Evolutionary conservation across 2,797 vertebrate genomes (phyloP), one percentile per base, ranked within the genome.

Genomic region (Myotis myotis): DNA sequence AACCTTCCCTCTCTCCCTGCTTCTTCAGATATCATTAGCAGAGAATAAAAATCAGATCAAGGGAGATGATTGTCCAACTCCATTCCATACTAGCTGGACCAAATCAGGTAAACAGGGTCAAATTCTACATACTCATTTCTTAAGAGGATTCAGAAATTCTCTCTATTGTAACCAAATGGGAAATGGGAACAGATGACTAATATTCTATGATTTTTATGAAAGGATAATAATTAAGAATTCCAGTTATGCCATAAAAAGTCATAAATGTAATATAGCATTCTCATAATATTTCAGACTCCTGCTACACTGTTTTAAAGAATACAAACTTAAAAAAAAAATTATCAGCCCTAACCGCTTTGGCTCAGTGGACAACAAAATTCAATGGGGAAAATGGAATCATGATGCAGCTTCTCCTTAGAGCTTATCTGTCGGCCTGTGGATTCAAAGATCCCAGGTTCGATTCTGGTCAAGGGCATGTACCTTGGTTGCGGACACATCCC

Each of bases 111-210:
- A 68, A 88, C 20, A 66, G 20, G 51, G 19, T 81, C 44, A 70
- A 90, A 36, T 70, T 90, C 57, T 88, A 3, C 30, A 15, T 19
- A 86, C 22, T 94, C 22, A 64, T 47, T 70, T 93, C 62, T 79
- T 79, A 91, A 62, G 28, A 68, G 4, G 44, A 80, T 71, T 96
- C 80, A 84, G 44, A 90, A 95, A 82, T 89, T 92, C 53, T 83
- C 79, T n/a, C 41, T 89, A 23, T 64, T 55, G 25, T 30, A 95
- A 86, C 53, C 47, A 68, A 89, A 12, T 20, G 20, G 62, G 11
- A 68, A 89, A 15, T 20, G 20, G 62, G 9, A 76, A 87, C 74
- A 78, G 87, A 78, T 72, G 74, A 55, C 19, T 2, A 94, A 84
- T 78, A 92, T 38, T 81, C 57, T 78, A 55, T 36, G 23, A 78